Evolutionary conservation across 2,113 vertebrate species (phyloP), one percentile per base, ranked within the genome.

Genomic region (Nothobranchius kuhntae): DNA sequence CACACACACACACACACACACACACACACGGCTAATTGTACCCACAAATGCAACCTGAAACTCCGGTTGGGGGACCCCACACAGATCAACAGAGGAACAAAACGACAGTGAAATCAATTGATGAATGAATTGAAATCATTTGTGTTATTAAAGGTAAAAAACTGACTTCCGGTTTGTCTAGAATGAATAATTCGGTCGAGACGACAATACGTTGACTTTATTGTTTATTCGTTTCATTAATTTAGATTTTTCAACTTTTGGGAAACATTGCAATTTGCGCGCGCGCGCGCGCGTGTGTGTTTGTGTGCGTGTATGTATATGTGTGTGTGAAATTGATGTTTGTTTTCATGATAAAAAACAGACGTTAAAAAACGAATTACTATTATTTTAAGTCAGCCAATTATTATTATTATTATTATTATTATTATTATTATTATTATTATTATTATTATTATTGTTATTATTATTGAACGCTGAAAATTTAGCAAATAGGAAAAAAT

Each of bases 41-140:
- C 77, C 78, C 79, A 73, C 81, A 83, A 67, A 80, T 80, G 83
- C 79, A 89, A 89, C 80, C 81, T 73, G 87, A 91, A 90, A 87
- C 88, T 89, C 88, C 73, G 80, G 81, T 87, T 81, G 85, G 85
- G 84, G 77, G 84, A 87, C 74, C 82, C 85, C 83, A 86, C 85
- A 88, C 77, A 87, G 75, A 85, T 87, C 88, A 88, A 89, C 88
- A 87, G 85, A 88, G 75, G 84, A 87, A 85, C 86, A 91, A 91
- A 89, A 90, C 77, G 84, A 82, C 86, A 86, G 88, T 88, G 87
- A 89, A 91, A 91, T 90, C 89, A 88, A 89, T 91, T 91, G 88
- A 89, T 86, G 82, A 81, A 87, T 84, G 69, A 85, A 91, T 89
- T 88, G 73, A 89, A 35, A 83, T 70, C 59, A 73, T 85, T 76